Evolutionary conservation across 2,797 vertebrate species (phyloP).

Genomic region (Morelia viridis): DNA sequence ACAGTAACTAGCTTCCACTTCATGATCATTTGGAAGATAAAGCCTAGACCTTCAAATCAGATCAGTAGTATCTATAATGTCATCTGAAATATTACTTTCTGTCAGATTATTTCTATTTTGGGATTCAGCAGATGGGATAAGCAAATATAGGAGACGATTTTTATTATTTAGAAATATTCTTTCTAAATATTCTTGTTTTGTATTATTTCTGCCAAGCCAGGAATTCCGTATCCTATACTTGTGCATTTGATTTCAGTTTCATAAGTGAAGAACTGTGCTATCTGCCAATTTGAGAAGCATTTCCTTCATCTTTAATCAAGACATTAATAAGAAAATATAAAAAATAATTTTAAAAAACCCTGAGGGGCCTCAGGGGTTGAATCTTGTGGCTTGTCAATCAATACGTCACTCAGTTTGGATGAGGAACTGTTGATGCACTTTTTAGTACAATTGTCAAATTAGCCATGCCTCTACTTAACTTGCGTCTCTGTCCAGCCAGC

Average conservation of each 20-base stretch:
- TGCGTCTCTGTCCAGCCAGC: not conserved
- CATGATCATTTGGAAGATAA: not conserved
- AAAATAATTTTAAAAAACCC: not conserved
- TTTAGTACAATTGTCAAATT: not conserved
- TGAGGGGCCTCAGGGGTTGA: not conserved
- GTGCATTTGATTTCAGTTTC: not conserved
- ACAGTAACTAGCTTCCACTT: not conserved
- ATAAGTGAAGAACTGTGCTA: not conserved
- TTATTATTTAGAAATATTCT: not conserved
- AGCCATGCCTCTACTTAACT: not conserved
- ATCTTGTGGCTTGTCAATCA: not conserved
- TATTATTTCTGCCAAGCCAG: not conserved
- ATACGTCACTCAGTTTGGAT: not conserved
- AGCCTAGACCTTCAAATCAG: not conserved
- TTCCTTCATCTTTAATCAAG: not conserved
- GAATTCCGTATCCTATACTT: not conserved
- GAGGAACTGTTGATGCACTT: not conserved
- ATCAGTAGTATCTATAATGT: not conserved
- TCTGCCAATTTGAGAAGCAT: not conserved
- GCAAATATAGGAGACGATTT: not conserved
- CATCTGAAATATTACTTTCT: not conserved
- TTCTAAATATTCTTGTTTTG: not conserved
- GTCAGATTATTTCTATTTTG: not conserved
- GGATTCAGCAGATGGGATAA: not conserved
- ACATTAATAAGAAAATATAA: not conserved